Evolutionary conservation across 2,888 invertebrate genomes (phyloP).

Genomic region (Tricholauxania praeusta): DNA sequence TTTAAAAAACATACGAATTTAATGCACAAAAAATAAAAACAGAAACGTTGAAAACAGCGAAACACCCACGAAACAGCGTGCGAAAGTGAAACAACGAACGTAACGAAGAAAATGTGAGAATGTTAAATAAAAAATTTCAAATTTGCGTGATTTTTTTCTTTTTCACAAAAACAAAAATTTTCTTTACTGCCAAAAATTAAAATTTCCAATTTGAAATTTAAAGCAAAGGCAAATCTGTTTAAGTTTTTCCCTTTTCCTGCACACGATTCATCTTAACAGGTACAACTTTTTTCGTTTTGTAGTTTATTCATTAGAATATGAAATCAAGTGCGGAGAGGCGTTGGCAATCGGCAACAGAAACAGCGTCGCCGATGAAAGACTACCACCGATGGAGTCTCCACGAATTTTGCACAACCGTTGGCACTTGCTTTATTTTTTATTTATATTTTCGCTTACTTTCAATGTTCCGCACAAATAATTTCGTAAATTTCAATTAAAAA

Average conservation of each 20-base stretch:
- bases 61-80: conserved; percentile 39
- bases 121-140: conserved; percentile 40
- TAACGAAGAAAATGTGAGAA: conserved; percentile 39
- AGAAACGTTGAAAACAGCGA: conserved; percentile 7
- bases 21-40: conserved; percentile 16
- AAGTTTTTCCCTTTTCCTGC: conserved; percentile 19
- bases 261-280: not conserved
- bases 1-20: conserved; percentile 23
- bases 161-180: conserved; percentile 31
- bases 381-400: conserved; percentile 2
- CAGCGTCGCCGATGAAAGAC: not conserved
- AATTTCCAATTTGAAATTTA: conserved; percentile 36
- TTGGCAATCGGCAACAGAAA: not conserved
- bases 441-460: conserved; percentile 14
- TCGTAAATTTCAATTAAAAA: conserved; percentile 22
- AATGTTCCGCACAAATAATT: conserved; percentile 27
- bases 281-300: not conserved
- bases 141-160: conserved; percentile 38
- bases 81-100: conserved; percentile 16
- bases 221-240: conserved; percentile 35
- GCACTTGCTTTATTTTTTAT: conserved; percentile 22
- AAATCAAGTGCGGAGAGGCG: not conserved
- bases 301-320: not conserved
- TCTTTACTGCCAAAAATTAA: conserved; percentile 17
- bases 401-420: not conserved